These are phyloP conservation scores for Lordiphosa mommai DNA, from an alignment of 1,140 invertebrate genomes.

Conservation along the genomic window DNA sequence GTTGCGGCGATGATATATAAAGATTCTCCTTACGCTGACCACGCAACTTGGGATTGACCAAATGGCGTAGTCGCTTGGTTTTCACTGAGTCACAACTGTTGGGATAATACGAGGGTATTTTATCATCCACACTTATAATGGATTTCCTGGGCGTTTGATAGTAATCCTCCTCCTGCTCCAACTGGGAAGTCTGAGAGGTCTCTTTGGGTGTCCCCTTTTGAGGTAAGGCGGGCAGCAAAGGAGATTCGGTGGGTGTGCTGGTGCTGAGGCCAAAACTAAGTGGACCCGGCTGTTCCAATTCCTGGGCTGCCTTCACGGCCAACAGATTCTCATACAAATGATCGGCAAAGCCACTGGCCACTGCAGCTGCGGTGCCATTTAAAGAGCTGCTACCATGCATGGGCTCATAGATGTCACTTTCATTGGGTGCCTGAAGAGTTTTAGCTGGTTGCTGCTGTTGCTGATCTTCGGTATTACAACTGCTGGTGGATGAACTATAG, in stretches of 20 bases:
- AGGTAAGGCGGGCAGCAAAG: conserved; percentile 47
- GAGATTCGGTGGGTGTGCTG: conserved; percentile 74
- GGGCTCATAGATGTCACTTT: conserved; percentile 64
- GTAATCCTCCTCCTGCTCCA: conserved; percentile 55
- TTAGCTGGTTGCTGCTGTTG: neutral
- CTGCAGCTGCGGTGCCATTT: conserved; percentile 20
- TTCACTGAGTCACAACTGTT: conserved; percentile 74
- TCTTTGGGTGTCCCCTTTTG: conserved; percentile 35
- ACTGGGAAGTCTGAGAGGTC: neutral
- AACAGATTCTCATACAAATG: conserved; percentile 72
- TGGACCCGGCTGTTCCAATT: conserved; percentile 41
- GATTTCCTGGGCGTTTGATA: conserved; percentile 74
- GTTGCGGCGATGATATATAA: conserved; percentile 74
- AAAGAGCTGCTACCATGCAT: conserved; percentile 48
- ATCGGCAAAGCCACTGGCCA: conserved; percentile 44
- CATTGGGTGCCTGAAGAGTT: conserved; percentile 27
- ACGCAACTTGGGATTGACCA: conserved; percentile 53
- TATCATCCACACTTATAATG: conserved; percentile 73
- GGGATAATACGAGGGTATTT: conserved; percentile 77
- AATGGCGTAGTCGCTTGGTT: conserved; percentile 56
- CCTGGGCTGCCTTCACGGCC: conserved; percentile 66
- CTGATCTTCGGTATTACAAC: conserved; percentile 58
- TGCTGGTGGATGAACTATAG: conserved; percentile 62
- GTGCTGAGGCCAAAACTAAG: conserved; percentile 47
- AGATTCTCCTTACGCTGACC: conserved; percentile 71